Conservation (phyloP, 2,113 vertebrate genomes). For the Piliocolobus tephrosceles region DNA sequence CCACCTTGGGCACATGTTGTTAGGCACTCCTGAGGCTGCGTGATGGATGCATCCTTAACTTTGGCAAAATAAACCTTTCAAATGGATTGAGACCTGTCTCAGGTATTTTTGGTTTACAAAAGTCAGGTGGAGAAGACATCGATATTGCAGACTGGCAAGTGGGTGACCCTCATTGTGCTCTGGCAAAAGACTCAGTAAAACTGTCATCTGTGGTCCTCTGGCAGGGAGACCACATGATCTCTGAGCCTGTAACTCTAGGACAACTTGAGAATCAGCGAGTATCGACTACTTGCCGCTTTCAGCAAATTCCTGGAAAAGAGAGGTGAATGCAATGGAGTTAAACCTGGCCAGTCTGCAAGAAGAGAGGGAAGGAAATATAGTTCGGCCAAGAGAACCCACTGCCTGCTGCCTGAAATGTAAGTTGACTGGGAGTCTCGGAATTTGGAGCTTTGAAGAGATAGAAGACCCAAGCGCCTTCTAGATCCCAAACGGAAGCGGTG, state of each 20-base stretch:
- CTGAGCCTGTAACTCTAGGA: neutral
- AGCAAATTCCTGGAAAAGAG: conserved; percentile 4
- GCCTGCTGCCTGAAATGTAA: neutral
- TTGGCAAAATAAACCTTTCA: no score
- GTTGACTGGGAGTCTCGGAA: neutral
- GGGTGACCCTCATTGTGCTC: neutral
- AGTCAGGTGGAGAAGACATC: neutral
- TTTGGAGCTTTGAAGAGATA: neutral
- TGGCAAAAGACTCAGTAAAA: neutral
- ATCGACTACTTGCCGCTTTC: neutral
- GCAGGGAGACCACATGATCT: neutral
- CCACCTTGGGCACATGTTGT: no score
- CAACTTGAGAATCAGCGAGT: neutral
- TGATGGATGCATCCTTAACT: no score
- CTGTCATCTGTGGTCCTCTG: neutral
- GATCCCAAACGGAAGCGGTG: neutral
- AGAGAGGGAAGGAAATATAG: neutral
- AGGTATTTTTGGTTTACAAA: no score
- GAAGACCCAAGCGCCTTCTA: neutral
- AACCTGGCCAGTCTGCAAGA: neutral
- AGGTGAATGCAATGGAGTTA: neutral
- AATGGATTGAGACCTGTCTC: no score
- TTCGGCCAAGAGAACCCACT: neutral
- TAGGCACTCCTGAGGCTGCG: no score
- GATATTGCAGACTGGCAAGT: neutral